Base-by-base conservation (phyloP, 2,797 vertebrate species). In the Lateolabrax maculatus region DNA sequence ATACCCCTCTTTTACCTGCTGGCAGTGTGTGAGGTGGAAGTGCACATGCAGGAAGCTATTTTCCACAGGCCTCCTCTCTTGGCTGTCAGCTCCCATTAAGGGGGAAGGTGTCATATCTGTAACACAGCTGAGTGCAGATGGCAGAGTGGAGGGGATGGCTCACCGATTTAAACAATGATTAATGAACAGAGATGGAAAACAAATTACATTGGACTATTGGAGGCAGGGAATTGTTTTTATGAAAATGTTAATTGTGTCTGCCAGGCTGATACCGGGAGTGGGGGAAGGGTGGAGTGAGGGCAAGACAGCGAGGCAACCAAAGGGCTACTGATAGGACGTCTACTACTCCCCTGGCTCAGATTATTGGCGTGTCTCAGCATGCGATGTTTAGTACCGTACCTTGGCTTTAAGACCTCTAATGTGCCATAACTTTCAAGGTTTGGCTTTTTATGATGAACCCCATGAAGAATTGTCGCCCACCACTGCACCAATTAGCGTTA, bases 81-180 rank as follows among this genome's bases (percentile, higher is more conserved):
- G 96, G 95, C 97, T 99, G 98, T 99, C 98, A 98, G 97, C 96
- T 99, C 97, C 98, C 97, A 99, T 99, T 99, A 99, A 97, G 97
- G 96, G 96, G 96, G 97, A 97, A 99, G 98, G 98, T 99, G 97
- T 99, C 98, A 98, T 99, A 98, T 99, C 98, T 99, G 97, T 97
- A 98, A 97, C 97, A 96, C 97, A 97, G 97, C 98, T 98, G 98
- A 98, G 98, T 99, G 97, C 98, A 99, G 98, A 99, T 99, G 98
- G 98, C 98, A 98, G 97, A 97, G 97, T 97, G 97, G 98, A 99
- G 97, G 97, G 97, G 98, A 99, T 97, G 98, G 98, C 98, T 99
- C 98, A 97, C 97, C 98, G 98, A 99, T 99, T 99, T 99, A 99
- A 99, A 99, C 98, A 99, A 99, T 99, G 98, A 99, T 99, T 99